These are phyloP conservation scores for Atta cephalotes DNA, from an alignment of 1,140 invertebrate species.

Conservation along the genomic window DNA sequence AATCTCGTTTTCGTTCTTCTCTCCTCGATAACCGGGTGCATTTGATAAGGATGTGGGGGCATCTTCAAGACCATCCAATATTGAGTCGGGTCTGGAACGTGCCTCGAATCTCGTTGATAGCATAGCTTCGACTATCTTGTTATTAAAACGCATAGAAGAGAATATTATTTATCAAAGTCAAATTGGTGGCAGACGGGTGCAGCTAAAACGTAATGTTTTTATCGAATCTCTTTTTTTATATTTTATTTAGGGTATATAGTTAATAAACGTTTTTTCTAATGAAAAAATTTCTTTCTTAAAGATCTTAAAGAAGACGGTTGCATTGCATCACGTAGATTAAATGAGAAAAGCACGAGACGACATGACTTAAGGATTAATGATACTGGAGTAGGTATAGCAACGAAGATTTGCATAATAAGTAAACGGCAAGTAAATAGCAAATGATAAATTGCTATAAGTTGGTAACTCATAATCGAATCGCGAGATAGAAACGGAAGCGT, in stretches of 20 bases:
- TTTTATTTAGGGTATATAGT: neutral
- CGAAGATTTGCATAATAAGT: constrained; percentile 35
- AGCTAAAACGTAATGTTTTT: neutral
- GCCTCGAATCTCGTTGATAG: constrained; percentile 41
- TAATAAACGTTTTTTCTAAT: neutral
- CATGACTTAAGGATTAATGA: constrained; percentile 17
- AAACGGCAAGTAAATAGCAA: constrained; percentile 12
- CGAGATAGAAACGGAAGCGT: neutral
- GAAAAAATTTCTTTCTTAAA: neutral
- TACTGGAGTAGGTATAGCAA: neutral
- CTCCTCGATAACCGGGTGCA: constrained; percentile 46
- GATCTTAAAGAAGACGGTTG: neutral
- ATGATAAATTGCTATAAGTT: constrained; percentile 8
- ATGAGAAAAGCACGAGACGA: constrained; percentile 6
- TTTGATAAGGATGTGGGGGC: constrained; percentile 54
- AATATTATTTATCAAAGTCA: constrained; percentile 19
- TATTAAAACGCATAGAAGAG: constrained; percentile 34
- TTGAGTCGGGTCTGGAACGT: constrained; percentile 48
- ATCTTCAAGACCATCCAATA: constrained; percentile 49
- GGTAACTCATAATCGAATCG: neutral
- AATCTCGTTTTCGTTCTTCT: constrained; percentile 55
- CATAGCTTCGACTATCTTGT: constrained; percentile 25
- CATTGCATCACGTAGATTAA: neutral
- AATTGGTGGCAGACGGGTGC: neutral
- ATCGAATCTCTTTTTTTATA: neutral